Evolutionary conservation across 2,797 vertebrate species (phyloP).

Genomic region (Tapirus indicus): DNA sequence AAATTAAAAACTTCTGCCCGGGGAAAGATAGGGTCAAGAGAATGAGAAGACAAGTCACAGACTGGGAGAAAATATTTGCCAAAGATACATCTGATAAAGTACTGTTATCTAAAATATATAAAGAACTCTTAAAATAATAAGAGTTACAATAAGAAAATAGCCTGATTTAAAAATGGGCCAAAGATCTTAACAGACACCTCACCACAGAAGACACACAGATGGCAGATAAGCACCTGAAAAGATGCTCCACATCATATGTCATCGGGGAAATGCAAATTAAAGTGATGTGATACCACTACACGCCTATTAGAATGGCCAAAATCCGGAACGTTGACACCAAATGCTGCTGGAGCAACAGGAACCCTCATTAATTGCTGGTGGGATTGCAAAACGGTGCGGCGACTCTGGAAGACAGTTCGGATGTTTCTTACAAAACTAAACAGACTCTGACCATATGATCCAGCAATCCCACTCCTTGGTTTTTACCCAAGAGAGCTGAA

Average conservation of each 20-base stretch:
- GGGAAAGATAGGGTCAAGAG: background rate
- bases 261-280: background rate
- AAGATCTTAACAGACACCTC: background rate
- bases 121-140: background rate
- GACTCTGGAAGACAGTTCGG: background rate
- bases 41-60: background rate
- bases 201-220: background rate
- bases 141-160: background rate
- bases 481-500: background rate
- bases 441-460: background rate
- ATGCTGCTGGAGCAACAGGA: background rate
- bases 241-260: rapidly evolving
- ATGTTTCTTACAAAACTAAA: background rate
- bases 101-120: background rate
- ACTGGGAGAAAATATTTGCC: background rate
- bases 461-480: background rate
- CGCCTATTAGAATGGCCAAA: background rate
- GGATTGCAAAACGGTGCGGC: background rate
- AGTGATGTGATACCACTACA: background rate
- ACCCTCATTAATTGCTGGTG: background rate
- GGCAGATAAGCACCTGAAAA: background rate
- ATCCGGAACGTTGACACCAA: background rate
- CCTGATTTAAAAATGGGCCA: background rate
- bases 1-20: background rate
- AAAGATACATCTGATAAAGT: background rate